A percentile compares a stretch with the other conserved stretches of the same genome.
These are phyloP conservation scores for Meandrina meandrites DNA, from an alignment of 92 coral and sea anemone species.

Conservation along the genomic window DNA sequence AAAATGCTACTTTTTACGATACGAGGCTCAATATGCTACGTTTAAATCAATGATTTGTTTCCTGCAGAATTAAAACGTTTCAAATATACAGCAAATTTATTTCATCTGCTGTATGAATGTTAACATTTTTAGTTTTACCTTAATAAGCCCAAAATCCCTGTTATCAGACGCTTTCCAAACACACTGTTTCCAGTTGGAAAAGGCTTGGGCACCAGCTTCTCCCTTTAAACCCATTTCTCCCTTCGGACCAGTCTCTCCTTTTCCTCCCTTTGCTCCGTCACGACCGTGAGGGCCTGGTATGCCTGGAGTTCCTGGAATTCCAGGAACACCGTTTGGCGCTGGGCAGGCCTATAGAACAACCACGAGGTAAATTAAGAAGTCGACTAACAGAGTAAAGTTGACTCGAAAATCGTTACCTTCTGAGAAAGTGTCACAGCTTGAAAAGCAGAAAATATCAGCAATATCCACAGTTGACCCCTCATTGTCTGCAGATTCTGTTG, in stretches of 20 bases:
- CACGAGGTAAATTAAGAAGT: background rate
- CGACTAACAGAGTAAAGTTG: background rate
- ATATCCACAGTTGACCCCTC: too few species aligned
- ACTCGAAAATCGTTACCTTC: too few species aligned
- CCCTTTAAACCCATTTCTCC: constrained; percentile 3
- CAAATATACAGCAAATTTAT: too few species aligned
- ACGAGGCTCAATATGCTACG: too few species aligned
- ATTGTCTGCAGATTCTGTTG: too few species aligned
- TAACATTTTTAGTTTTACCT: background rate
- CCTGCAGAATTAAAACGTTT: too few species aligned
- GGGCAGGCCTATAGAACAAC: background rate
- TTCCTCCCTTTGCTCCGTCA: constrained; percentile 11
- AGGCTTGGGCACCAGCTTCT: constrained; percentile 14
- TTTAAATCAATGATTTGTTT: too few species aligned
- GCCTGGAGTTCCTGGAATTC: constrained; percentile 20
- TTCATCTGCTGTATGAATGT: too few species aligned
- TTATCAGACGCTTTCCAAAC: background rate
- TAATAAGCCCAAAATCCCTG: background rate
- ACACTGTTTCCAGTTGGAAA: constrained; percentile 16
- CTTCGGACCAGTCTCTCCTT: background rate
- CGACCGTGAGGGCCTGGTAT: constrained; percentile 30
- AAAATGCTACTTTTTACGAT: too few species aligned
- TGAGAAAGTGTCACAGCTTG: background rate
- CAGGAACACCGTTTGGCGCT: background rate
- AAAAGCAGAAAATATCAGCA: too few species aligned